phyloP scores from a whole-genome alignment of 2,797 vertebrate species.

The Echeneis naucrates region DNA sequence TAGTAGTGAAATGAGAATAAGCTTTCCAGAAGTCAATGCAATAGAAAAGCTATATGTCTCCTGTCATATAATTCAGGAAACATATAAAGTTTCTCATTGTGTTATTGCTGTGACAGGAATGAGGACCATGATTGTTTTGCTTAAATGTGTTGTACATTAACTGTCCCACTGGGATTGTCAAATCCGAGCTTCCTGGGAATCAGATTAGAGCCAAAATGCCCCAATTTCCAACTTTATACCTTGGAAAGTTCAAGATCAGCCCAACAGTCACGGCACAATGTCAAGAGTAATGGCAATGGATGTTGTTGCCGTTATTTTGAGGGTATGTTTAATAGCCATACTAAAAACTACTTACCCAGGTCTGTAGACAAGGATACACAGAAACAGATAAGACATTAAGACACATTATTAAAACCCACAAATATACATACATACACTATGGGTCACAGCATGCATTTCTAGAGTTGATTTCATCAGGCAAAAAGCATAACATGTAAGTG shows the following conservation, averaged over 20 bases:
- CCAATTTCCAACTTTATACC: conserved; percentile 49
- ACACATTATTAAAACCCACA: conserved; percentile 43
- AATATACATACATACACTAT: conserved; percentile 13
- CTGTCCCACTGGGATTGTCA: conserved; percentile 32
- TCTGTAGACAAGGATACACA: conserved; percentile 68
- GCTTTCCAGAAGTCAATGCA: conserved; percentile 37
- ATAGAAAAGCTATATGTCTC: conserved; percentile 48
- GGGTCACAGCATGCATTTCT: conserved; percentile 35
- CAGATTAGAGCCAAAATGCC: conserved; percentile 43
- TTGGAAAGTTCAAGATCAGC: conserved; percentile 47
- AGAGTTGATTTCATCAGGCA: conserved; percentile 58
- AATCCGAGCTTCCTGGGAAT: conserved; percentile 39
- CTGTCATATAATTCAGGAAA: conserved; percentile 46
- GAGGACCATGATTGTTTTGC: conserved; percentile 42
- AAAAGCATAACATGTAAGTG: conserved; percentile 66
- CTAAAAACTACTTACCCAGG: conserved; percentile 76
- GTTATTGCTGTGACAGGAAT: conserved; percentile 49
- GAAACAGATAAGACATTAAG: conserved; percentile 61
- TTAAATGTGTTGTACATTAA: conserved; percentile 56
- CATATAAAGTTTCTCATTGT: conserved; percentile 57
- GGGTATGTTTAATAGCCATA: conserved; percentile 38
- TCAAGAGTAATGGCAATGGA: conserved; percentile 40
- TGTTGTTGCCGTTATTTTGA: conserved; percentile 12
- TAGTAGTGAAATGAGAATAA: conserved; percentile 37
- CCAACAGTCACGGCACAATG: conserved; percentile 37